Conservation (phyloP, 1,140 invertebrate species). For the Brachionus koreanus region DNA sequence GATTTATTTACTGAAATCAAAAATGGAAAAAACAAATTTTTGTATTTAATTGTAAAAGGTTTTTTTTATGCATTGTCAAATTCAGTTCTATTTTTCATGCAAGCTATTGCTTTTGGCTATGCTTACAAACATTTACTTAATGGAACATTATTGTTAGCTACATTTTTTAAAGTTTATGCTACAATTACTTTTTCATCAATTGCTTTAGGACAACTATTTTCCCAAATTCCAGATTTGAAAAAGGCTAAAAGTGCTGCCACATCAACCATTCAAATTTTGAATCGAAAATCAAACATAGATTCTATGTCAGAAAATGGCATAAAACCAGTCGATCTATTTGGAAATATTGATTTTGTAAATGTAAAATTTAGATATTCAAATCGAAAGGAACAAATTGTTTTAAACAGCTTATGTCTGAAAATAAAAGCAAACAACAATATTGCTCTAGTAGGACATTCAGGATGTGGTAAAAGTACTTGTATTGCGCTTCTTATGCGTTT, state of each 20-base stretch:
- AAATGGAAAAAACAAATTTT: conserved; percentile 2
- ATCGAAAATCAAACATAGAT: conserved; percentile 22
- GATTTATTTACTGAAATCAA: not conserved
- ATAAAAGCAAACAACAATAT: conserved; percentile 69
- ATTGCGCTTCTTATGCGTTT: conserved; percentile 71
- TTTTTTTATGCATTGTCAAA: conserved; percentile 16
- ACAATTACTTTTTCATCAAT: conserved; percentile 12
- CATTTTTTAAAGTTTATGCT: conserved; percentile 10
- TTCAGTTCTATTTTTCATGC: conserved; percentile 15
- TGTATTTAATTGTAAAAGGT: conserved; percentile 6
- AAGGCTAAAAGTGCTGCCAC: not conserved
- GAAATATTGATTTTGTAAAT: conserved; percentile 71
- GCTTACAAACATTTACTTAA: not conserved
- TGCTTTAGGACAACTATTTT: not conserved
- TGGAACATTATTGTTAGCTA: not conserved
- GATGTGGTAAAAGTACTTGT: conserved; percentile 76
- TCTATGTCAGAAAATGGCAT: conserved; percentile 57
- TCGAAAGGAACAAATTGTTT: conserved; percentile 65
- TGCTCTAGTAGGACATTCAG: conserved; percentile 67
- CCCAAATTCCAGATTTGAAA: not conserved
- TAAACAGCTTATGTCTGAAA: conserved; percentile 61
- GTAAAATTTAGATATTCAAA: conserved; percentile 71
- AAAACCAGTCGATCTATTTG: conserved; percentile 64
- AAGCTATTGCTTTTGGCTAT: not conserved
- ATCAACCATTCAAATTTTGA: not conserved